Base-by-base conservation (phyloP, 1,140 invertebrate genomes). In the Phortica variegata region DNA sequence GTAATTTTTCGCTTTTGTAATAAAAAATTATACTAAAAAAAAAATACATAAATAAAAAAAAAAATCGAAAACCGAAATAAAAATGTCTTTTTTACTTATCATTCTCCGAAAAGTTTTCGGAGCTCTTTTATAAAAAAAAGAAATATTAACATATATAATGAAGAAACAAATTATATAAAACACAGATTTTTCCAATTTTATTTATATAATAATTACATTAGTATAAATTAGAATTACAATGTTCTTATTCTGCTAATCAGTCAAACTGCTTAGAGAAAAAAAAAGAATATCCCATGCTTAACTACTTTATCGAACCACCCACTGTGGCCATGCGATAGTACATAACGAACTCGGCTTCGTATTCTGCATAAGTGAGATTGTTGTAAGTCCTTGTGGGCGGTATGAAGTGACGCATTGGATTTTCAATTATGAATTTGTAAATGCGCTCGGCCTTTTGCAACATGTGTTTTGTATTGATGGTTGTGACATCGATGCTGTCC, bases 261-360 rank as follows among this genome's bases (percentile, higher is more conserved):
- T 26, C 23, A 26, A 6, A 26, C 23, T 26, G 23, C 23, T 26
- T 6, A 26, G 10, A 26, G 5, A 26, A 26, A 26, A 26, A 26
- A 10, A 5, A 26, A 26, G n/a, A n/a, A n/a, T n/a, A n/a, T n/a
- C n/a, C n/a, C n/a, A n/a, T n/a, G n/a, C 23, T 26, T 26, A 42
- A 31, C 47, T 41, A 47, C 29, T 54, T 54, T 9, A 52, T 54
- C 0, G 57, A 49, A 29, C 51, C 47, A 0, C 54, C 59, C 17
- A 53, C 49, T 1, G 51, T 61, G 41, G 61, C 56, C 43, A 75
- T 72, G 40, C 72, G 72, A 42, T 72, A 57, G 37, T 74, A 75
- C 10, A 74, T 54, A 33, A 54, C 58, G 6, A 60, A 74, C 47
- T 75, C 68, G 6, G 54, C 38, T 36, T 72, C 71, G 51, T 65